Evolutionary conservation across 2,888 invertebrate species (phyloP).

Genomic region (Panorpa germanica): DNA sequence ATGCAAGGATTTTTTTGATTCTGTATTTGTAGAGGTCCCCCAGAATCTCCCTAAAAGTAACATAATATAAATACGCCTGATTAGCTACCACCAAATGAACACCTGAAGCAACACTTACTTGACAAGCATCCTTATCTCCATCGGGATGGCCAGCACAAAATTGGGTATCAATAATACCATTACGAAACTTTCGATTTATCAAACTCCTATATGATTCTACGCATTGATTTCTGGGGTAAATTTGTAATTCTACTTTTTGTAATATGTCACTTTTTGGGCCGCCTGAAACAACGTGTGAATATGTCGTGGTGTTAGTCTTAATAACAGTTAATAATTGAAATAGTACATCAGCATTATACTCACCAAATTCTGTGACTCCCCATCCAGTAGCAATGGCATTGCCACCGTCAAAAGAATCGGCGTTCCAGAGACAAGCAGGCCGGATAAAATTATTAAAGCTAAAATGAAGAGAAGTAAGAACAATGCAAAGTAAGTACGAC

Average conservation of each 20-base stretch:
- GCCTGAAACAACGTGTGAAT: slow-evolving; percentile 15
- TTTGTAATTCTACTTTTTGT: slow-evolving; percentile 21
- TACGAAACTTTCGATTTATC: slow-evolving; percentile 19
- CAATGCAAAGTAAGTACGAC: no score
- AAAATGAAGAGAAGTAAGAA: no score
- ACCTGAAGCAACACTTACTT: no score
- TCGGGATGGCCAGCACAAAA: slow-evolving; percentile 24
- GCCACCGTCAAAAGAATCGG: no score
- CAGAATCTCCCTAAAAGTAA: slow-evolving; percentile 18
- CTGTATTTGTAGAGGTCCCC: slow-evolving; percentile 21
- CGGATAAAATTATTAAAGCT: no score
- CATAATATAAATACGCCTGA: no score
- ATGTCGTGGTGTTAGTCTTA: no score
- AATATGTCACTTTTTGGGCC: slow-evolving; percentile 19
- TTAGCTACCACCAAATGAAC: no score
- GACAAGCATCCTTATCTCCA: slow-evolving; percentile 23
- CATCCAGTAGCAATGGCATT: slow-evolving; percentile 21
- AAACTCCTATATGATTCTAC: slow-evolving; percentile 18
- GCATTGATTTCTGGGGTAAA: slow-evolving; percentile 18
- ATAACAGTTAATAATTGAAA: background rate
- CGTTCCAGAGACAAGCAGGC: no score
- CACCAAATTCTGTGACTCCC: slow-evolving; percentile 21
- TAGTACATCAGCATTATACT: slow-evolving; percentile 8
- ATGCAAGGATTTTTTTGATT: slow-evolving; percentile 20
- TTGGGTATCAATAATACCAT: slow-evolving; percentile 22